Evolutionary conservation across 2,113 vertebrate genomes (phyloP).

Genomic region (Aptenodytes patagonicus): DNA sequence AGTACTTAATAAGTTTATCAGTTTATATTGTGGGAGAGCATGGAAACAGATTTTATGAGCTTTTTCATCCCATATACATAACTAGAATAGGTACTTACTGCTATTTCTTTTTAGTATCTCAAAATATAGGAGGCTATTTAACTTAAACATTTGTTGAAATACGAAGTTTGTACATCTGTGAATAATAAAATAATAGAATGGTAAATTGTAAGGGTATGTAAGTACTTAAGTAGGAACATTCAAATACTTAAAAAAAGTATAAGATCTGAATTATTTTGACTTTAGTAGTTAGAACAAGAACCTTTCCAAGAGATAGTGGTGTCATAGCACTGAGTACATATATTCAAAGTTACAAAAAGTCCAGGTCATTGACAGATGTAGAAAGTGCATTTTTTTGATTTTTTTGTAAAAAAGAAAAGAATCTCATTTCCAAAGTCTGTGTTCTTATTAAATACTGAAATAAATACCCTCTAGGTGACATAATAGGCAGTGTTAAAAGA

Average conservation of each 20-base stretch:
- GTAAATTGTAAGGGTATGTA: not conserved
- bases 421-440: not conserved
- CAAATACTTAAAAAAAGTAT: not conserved
- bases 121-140: not conserved
- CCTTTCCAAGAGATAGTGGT: not conserved
- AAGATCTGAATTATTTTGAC: not conserved
- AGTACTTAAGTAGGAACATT: not conserved
- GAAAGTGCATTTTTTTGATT: not conserved
- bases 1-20: too few species aligned
- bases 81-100: not conserved
- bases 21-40: too few species aligned
- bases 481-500: not conserved
- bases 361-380: not conserved
- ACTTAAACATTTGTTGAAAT: not conserved
- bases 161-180: not conserved
- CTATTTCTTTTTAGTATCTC: not conserved
- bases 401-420: not conserved
- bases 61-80: not conserved
- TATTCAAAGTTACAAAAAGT: not conserved
- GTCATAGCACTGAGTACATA: not conserved
- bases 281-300: not conserved
- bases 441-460: not conserved
- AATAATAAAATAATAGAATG: not conserved
- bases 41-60: too few species aligned
- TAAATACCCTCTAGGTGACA: not conserved